These are phyloP conservation scores for Gambusia yucatana DNA, from an alignment of 2,797 vertebrate species.

Conservation along the genomic window DNA sequence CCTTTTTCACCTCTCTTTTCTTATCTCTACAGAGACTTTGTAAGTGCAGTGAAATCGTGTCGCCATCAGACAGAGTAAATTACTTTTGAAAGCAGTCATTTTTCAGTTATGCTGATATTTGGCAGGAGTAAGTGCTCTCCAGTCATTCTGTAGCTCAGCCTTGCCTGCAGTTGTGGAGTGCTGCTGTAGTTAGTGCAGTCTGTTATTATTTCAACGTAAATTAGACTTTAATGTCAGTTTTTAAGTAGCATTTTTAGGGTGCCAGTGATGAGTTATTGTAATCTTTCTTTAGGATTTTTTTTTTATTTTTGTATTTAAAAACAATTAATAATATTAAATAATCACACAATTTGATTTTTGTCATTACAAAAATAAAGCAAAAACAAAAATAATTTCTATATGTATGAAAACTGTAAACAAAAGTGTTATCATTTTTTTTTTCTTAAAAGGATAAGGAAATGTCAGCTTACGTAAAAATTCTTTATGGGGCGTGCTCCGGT, in stretches of 20 bases:
- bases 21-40: conserved; percentile 66
- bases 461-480: neutral
- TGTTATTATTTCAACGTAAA: neutral
- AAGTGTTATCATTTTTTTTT: neutral
- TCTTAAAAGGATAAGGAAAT: neutral
- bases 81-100: conserved; percentile 52
- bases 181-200: conserved; percentile 3
- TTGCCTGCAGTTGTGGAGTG: conserved; percentile 36
- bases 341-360: neutral
- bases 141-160: conserved; percentile 18
- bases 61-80: conserved; percentile 58
- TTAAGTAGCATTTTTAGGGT: neutral
- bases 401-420: neutral
- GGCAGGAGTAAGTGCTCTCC: conserved; percentile 19
- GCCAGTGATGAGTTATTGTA: neutral
- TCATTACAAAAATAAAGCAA: neutral
- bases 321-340: neutral
- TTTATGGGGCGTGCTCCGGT: too few relatives aligned
- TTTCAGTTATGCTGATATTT: conserved; percentile 55
- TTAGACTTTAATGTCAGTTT: neutral
- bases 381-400: neutral
- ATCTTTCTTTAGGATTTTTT: neutral
- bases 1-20: conserved; percentile 26
- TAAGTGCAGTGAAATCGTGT: conserved; percentile 49
- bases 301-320: neutral